phyloP scores from a whole-genome alignment of 2,888 invertebrate species.

The Xestobium rufovillosum region DNA sequence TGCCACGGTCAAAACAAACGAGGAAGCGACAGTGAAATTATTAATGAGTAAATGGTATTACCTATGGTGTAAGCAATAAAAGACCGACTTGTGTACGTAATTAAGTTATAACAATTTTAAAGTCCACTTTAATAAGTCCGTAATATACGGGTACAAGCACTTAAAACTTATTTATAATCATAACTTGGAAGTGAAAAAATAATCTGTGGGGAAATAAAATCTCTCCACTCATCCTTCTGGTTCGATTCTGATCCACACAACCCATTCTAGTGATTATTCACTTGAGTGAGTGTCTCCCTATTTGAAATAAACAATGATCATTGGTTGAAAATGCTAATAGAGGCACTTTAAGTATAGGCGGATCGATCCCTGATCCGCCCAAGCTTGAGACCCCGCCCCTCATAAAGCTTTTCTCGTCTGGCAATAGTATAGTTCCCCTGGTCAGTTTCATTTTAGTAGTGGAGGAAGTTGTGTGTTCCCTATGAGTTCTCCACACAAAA shows the following conservation, averaged over 20 bases:
- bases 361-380: constrained; percentile 2
- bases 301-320: constrained; percentile 19
- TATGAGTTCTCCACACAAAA: no score
- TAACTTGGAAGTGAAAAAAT: constrained; percentile 37
- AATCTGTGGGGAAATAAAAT: constrained; percentile 32
- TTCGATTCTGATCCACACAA: not conserved
- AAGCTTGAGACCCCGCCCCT: constrained; percentile 4
- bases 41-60: no score
- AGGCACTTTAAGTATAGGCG: constrained; percentile 18
- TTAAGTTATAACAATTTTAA: constrained; percentile 43
- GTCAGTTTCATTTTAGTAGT: constrained; percentile 26
- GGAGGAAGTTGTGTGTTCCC: constrained; percentile 19
- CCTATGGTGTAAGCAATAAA: no score
- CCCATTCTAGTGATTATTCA: constrained; percentile 14
- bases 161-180: constrained; percentile 39
- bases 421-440: constrained; percentile 14
- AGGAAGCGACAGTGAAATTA: no score
- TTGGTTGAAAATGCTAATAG: constrained; percentile 21
- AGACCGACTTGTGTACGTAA: no score
- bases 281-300: constrained; percentile 23
- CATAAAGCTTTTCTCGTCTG: no score
- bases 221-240: constrained; percentile 23
- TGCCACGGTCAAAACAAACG: no score
- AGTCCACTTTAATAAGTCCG: constrained; percentile 39
- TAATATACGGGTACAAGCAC: constrained; percentile 43